phyloP scores from a whole-genome alignment of 1,140 invertebrate species.

The Aphelinus atriplicis region DNA sequence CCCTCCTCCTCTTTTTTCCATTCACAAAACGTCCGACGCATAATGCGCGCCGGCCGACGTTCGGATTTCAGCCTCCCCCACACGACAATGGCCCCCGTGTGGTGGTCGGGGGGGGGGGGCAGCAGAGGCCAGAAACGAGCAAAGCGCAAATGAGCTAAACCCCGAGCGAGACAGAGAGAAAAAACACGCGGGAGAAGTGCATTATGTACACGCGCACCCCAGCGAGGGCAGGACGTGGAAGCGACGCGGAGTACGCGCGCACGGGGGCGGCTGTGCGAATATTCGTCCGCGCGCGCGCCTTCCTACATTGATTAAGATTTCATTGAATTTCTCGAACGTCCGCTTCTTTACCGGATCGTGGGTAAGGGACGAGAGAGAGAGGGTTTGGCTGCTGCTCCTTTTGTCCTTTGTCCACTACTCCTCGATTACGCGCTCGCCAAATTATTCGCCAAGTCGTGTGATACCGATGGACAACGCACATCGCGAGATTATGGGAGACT shows the following conservation, averaged over 20 bases:
- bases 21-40: constrained; percentile 37
- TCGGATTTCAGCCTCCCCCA: constrained; percentile 58
- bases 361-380: background rate
- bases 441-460: no score
- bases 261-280: background rate
- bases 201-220: constrained; percentile 51
- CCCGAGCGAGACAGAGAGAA: background rate
- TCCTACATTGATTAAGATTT: no score
- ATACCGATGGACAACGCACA: no score
- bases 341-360: no score
- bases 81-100: constrained; percentile 53
- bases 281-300: no score
- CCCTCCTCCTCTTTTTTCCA: constrained; percentile 23
- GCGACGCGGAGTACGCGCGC: background rate
- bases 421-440: no score
- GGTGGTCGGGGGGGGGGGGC: constrained; percentile 4
- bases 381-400: no score
- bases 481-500: no score
- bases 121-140: constrained; percentile 23
- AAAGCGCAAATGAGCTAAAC: constrained; percentile 5
- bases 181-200: constrained; percentile 45
- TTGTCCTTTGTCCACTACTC: no score
- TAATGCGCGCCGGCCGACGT: constrained; percentile 46
- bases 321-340: no score
- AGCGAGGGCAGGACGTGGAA: constrained; percentile 41